A percentile compares a stretch with the other conserved stretches of the same genome.
These are phyloP conservation scores for Gallinago nigripennis DNA, from an alignment of 2,797 vertebrate genomes.

Conservation along the genomic window DNA sequence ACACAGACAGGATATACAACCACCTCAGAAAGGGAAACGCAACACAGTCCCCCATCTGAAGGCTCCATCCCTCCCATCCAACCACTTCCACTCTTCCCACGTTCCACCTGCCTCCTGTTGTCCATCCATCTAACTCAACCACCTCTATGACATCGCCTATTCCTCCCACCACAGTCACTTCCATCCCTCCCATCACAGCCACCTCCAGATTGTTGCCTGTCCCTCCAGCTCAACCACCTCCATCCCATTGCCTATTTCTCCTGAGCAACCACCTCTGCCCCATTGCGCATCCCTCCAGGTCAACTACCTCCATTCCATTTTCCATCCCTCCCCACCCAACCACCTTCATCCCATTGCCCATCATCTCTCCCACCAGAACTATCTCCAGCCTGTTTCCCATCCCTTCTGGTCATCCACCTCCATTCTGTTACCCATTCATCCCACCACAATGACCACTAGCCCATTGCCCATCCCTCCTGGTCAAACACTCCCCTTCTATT, in stretches of 20 bases:
- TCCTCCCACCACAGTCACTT: neutral
- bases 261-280: neutral
- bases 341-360: neutral
- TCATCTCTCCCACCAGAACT: neutral
- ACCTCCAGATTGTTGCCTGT: too few relatives aligned
- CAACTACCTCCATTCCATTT: too few relatives aligned
- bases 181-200: neutral
- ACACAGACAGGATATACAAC: rapidly evolving
- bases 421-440: neutral
- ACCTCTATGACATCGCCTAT: neutral
- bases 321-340: neutral
- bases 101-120: too few relatives aligned
- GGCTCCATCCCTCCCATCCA: neutral
- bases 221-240: too few relatives aligned
- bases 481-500: neutral
- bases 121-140: neutral
- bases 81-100: neutral
- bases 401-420: too few relatives aligned
- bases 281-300: neutral
- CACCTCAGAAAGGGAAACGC: neutral
- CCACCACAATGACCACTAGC: neutral
- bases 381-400: neutral
- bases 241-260: too few relatives aligned
- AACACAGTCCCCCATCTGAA: rapidly evolving
- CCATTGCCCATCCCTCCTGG: neutral